A percentile compares a stretch with the other conserved stretches of the same genome.
phyloP scores from a whole-genome alignment of 2,888 invertebrate genomes.

The Agelastica alni region DNA sequence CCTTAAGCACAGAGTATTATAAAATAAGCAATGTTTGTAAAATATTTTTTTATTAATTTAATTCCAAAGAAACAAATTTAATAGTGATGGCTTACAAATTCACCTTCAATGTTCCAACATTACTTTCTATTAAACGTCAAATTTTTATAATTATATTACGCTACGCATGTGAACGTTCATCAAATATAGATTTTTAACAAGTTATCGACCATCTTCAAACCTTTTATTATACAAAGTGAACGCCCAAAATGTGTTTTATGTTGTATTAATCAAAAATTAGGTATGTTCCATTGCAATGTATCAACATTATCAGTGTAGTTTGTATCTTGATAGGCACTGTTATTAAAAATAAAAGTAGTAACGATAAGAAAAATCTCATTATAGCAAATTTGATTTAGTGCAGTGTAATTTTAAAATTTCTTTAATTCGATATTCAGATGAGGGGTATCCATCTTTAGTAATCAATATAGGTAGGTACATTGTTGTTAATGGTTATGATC shows the following conservation, averaged over 20 bases:
- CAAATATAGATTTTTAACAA: conserved; percentile 32
- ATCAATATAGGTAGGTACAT: background rate
- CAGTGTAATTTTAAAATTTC: background rate
- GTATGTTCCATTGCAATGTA: conserved; percentile 6
- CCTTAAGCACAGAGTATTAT: no score
- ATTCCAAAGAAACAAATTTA: no score
- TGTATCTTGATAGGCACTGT: background rate
- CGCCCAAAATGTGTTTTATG: conserved; percentile 19
- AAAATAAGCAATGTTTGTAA: no score
- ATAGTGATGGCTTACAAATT: no score
- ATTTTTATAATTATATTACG: conserved; percentile 35
- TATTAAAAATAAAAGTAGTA: background rate
- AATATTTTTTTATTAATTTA: no score
- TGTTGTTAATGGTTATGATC: background rate
- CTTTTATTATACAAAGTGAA: conserved; percentile 4
- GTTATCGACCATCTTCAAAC: conserved; percentile 25
- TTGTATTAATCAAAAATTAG: conserved; percentile 18
- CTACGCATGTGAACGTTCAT: conserved; percentile 32
- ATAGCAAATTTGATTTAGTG: background rate
- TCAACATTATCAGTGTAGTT: background rate
- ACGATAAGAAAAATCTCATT: background rate
- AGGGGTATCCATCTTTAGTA: background rate
- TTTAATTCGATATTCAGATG: no score
- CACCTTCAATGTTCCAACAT: no score
- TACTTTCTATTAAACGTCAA: no score